Evolutionary conservation across 2,888 invertebrate genomes (phyloP), one percentile per base, ranked within the genome.

Genomic region (Chrysolina americana): DNA sequence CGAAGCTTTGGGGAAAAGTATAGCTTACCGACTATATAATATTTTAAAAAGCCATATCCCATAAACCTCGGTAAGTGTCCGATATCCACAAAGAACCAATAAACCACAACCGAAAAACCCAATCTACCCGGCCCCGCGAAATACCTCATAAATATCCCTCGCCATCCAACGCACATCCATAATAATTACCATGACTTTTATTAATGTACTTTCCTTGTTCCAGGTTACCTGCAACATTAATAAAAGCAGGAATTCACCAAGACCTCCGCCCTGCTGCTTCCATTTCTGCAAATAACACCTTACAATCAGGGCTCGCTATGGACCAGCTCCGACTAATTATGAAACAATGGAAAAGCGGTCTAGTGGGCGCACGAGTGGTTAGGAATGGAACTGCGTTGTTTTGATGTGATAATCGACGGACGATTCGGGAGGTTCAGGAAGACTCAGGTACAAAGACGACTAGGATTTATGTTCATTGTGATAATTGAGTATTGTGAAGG

Each of bases 161-260:
- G 36, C 63, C 47, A 19, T 21, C 47, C 17, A 70, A 17, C 66
- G 59, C 15, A 59, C 73, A 76, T 74, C 69, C 71, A 74, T 76
- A 76, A 76, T 66, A 76, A 76, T 76, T 74, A 74, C 53, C 41
- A 23, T 62, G 70, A 72, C 76, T 70, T 76, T 74, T 74, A 76
- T 76, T 74, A 76, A 76, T 74, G 70, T 72, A 66, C 62, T 77
- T 70, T 74, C 73, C 73, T 73, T 77, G 76, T 77, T 77, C 53
- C 74, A 77, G 76, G 71, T 74, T 66, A 56, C 68, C 56, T 65
- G 48, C 17, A 59, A 65, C 74, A 77, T 74, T 74, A 70, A 69
- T 76, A 73, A 70, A 44, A 6, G 56, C 48, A 48, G 70, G 72
- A 68, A 56, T 50, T 63, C 59, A 44, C 65, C 70, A 59, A 68